Evolutionary conservation across 2,888 invertebrate species (phyloP), one percentile per base, ranked within the genome.

Genomic region (Hirtodrosophila confusa): DNA sequence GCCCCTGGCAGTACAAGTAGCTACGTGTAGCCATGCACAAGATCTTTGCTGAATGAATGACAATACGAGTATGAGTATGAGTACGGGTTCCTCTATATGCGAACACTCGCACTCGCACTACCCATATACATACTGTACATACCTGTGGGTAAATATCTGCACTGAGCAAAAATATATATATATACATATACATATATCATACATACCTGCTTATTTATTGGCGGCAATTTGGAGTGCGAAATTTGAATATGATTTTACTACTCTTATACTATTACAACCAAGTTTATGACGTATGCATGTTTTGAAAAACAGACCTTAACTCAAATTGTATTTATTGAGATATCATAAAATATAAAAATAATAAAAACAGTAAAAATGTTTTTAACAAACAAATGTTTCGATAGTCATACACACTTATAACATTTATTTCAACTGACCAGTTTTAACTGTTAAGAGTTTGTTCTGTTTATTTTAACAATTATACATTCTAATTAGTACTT

Each of bases 1-100:
- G 10, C 37, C 17, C 36, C 11, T n/a, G 49, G n/a, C 41, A 35
- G 24, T 27, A 55, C 23, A 43, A 36, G 27, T 40, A 58, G 70
- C 75, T 80, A 80, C 86, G 83, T 80, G 80, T 45, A 75, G 83
- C 56, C 79, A 85, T 82, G 86, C 75, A 65, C 64, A 78, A 51
- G 86, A 78, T 78, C 43, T 82, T 44, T 56, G 45, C 62, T 63
- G 64, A 71, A 62, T 82, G 72, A 85, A 60, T 69, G 71, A 51
- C 75, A 62, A 80, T 54, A 48, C 36, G 62, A 58, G 66, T 47
- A 33, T 43, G 39, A 11, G 24, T 35, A 33, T 10, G 39, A 39
- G 43, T 62, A n/a, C 31, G 29, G 35, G 56, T 27, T 48, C 44
- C 40, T 31, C 47, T 24, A 44, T 61, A 43, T 47, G 33, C 41